A percentile compares a stretch with the other conserved stretches of the same genome.
These are phyloP conservation scores for Antigone vipio DNA, from an alignment of 2,113 vertebrate species.

Conservation along the genomic window DNA sequence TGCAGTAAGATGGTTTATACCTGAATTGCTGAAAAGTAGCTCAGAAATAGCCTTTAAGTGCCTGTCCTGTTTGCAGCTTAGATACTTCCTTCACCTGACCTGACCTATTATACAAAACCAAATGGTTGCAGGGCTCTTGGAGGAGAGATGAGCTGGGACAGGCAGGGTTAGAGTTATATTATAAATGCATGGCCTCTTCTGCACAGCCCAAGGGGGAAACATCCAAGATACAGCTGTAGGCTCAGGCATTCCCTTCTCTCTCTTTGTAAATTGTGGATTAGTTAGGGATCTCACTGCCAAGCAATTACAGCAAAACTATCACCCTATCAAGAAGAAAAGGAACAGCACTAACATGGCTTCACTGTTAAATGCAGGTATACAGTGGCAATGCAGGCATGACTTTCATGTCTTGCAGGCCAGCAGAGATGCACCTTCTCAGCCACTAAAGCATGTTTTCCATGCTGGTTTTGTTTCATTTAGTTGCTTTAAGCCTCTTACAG, in stretches of 20 bases:
- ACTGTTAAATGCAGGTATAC: not conserved
- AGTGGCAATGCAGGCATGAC: not conserved
- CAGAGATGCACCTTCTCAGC: not conserved
- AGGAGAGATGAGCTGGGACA: not conserved
- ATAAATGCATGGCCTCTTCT: not conserved
- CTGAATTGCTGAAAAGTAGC: not conserved
- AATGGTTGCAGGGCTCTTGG: not conserved
- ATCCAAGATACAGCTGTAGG: not conserved
- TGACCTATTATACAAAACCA: not conserved
- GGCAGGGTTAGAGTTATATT: not conserved
- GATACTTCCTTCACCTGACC: not conserved
- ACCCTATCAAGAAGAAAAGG: not conserved
- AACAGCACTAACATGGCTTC: not conserved
- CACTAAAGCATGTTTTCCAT: fast-evolving
- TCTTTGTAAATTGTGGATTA: not conserved
- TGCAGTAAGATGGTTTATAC: not conserved
- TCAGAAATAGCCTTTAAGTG: not conserved
- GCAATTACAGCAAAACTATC: not conserved
- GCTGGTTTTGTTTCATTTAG: not conserved
- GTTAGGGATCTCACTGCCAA: not conserved
- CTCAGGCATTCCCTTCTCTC: not conserved
- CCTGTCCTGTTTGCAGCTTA: not conserved
- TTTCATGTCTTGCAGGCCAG: not conserved
- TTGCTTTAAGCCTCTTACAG: not conserved
- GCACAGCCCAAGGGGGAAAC: not conserved